Percentiles rank a stretch among this genome's conserved stretches.
phyloP scores from a whole-genome alignment of 2,113 vertebrate species.

The Megaceryle maxima region DNA sequence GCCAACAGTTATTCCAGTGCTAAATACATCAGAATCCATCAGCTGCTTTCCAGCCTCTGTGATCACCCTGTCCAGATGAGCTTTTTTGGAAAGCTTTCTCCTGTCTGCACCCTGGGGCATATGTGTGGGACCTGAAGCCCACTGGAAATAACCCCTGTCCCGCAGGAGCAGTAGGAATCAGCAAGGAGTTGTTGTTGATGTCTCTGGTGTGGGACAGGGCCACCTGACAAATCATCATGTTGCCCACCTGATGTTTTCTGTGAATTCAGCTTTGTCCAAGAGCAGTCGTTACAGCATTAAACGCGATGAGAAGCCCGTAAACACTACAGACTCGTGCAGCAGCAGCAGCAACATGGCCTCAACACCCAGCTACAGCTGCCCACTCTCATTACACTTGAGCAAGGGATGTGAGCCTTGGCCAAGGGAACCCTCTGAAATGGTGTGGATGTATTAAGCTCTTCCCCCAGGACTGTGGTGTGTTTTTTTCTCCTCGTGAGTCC shows the following conservation, averaged over 20 bases:
- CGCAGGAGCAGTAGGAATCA: rapidly evolving
- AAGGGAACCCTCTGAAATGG: background rate
- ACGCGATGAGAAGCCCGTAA: background rate
- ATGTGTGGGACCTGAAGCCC: background rate
- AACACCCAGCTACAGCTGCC: background rate
- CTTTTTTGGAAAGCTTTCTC: background rate
- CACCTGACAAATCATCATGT: background rate
- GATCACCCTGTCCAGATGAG: rapidly evolving
- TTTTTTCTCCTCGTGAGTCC: background rate
- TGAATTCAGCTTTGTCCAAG: background rate
- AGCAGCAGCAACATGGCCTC: background rate
- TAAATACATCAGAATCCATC: background rate
- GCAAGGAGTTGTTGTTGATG: background rate
- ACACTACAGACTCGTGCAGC: background rate
- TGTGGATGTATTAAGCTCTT: background rate
- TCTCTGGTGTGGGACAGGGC: background rate
- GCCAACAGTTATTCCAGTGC: background rate
- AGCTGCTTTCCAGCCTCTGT: background rate
- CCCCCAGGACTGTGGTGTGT: rapidly evolving
- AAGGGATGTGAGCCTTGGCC: background rate
- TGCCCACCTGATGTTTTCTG: background rate
- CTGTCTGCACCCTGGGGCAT: rapidly evolving
- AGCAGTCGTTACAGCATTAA: background rate
- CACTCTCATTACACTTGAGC: background rate
- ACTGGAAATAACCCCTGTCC: background rate